Percentiles rank a stretch among this genome's conserved stretches.
Evolutionary conservation across 2,888 invertebrate genomes (phyloP).

Genomic region (Conus canariensis): DNA sequence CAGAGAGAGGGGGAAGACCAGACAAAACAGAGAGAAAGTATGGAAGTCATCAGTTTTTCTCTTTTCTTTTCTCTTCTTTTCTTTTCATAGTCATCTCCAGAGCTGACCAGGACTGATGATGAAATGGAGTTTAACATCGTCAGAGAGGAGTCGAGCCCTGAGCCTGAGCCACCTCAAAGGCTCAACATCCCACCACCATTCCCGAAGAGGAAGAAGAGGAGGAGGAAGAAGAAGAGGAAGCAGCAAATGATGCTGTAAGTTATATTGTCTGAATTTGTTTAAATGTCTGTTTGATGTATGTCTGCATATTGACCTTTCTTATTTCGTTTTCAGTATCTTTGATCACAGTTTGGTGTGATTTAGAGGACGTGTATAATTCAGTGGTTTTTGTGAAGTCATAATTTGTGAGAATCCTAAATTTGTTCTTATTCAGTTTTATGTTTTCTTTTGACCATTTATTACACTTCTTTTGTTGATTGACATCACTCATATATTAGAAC

Average conservation of each 20-base stretch:
- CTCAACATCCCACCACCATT: conserved; percentile 11
- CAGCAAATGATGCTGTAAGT: conserved; percentile 19
- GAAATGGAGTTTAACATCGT: conserved; percentile 48
- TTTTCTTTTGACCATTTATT: too few species aligned
- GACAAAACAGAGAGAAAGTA: too few species aligned
- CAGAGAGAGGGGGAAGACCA: too few species aligned
- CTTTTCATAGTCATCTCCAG: conserved; percentile 27
- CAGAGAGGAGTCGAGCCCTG: conserved; percentile 47
- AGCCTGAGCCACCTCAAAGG: conserved; percentile 29
- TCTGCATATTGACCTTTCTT: not conserved
- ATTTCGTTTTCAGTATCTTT: not conserved
- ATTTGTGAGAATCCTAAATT: not conserved
- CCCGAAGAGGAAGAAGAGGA: conserved; percentile 38
- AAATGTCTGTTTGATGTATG: too few species aligned
- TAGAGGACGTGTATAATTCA: too few species aligned
- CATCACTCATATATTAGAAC: too few species aligned
- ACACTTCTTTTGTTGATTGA: too few species aligned
- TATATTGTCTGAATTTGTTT: not conserved
- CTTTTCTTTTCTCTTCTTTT: not conserved
- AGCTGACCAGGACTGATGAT: conserved; percentile 41
- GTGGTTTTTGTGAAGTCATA: not conserved
- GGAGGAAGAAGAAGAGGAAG: conserved; percentile 31
- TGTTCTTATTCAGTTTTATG: too few species aligned
- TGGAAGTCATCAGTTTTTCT: not conserved
- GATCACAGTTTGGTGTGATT: too few species aligned